Evolutionary conservation across 2,113 vertebrate genomes (phyloP).

Genomic region (Casuarius casuarius): DNA sequence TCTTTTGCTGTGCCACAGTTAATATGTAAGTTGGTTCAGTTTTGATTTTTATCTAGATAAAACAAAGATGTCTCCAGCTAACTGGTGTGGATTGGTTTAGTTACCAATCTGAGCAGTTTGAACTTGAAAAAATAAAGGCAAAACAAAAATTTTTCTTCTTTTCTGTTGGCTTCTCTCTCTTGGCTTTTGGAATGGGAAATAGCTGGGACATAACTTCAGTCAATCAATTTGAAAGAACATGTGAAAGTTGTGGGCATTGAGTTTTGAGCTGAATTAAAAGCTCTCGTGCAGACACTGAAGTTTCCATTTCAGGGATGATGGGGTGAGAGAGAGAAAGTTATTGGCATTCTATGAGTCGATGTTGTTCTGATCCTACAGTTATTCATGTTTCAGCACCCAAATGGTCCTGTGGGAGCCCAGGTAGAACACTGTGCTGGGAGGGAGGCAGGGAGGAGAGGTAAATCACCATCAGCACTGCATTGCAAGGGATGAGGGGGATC

Average conservation of each 20-base stretch:
- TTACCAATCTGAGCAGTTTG: not conserved
- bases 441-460: not conserved
- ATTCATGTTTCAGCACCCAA: not conserved
- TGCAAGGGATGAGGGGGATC: not conserved
- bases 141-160: not conserved
- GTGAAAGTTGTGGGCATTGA: not conserved
- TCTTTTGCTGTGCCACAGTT: not conserved
- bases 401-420: not conserved
- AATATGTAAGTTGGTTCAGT: not conserved
- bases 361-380: not conserved
- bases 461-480: not conserved
- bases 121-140: not conserved
- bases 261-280: not conserved
- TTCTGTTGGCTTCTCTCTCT: not conserved
- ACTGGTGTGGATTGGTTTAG: not conserved
- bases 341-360: not conserved
- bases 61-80: not conserved
- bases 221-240: not conserved
- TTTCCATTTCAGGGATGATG: not conserved
- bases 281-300: not conserved
- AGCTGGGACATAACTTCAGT: constrained; percentile 3
- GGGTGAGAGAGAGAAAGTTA: not conserved
- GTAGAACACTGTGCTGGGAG: not conserved
- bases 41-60: constrained; percentile 2
- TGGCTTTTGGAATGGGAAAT: constrained; percentile 13